Conservation (phyloP, 2,888 invertebrate species). For the Scaptodrosophila latifasciaeformis region DNA sequence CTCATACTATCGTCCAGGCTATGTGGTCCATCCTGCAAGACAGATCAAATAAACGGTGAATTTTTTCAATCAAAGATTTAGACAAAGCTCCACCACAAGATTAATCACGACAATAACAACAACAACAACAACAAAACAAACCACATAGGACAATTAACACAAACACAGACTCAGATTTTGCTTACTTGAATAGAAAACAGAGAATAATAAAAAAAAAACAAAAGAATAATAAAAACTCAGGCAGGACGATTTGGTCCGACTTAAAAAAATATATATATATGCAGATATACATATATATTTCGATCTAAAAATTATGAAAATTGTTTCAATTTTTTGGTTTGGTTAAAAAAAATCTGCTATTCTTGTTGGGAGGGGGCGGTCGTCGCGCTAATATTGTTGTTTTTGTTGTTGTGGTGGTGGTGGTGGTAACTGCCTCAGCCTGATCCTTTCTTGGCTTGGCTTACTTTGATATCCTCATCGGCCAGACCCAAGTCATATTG, state of each 20-base stretch:
- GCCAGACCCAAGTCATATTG: constrained; percentile 82
- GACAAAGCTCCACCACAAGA: not conserved
- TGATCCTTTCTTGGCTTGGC: constrained; percentile 28
- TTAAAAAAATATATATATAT: too few relatives aligned
- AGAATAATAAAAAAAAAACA: not conserved
- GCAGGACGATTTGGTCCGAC: too few relatives aligned
- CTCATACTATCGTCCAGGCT: constrained; percentile 72
- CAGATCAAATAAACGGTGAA: constrained; percentile 4
- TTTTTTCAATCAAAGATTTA: not conserved
- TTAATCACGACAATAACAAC: constrained; percentile 11
- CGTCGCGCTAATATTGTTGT: too few relatives aligned
- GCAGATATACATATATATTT: too few relatives aligned
- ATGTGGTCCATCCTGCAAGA: constrained; percentile 60
- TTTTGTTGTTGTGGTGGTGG: constrained; percentile 18
- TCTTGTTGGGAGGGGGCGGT: too few relatives aligned
- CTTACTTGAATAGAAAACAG: too few relatives aligned
- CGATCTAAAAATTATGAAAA: not conserved
- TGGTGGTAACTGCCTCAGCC: constrained; percentile 2
- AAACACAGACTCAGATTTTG: too few relatives aligned
- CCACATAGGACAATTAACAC: constrained; percentile 12
- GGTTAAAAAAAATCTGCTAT: constrained; percentile 12
- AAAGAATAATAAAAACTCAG: too few relatives aligned
- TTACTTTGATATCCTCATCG: constrained; percentile 83
- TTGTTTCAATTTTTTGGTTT: constrained; percentile 12
- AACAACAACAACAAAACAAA: constrained; percentile 15